phyloP scores from a whole-genome alignment of 2,888 invertebrate species.

The Melikaiella ostensackeni region DNA sequence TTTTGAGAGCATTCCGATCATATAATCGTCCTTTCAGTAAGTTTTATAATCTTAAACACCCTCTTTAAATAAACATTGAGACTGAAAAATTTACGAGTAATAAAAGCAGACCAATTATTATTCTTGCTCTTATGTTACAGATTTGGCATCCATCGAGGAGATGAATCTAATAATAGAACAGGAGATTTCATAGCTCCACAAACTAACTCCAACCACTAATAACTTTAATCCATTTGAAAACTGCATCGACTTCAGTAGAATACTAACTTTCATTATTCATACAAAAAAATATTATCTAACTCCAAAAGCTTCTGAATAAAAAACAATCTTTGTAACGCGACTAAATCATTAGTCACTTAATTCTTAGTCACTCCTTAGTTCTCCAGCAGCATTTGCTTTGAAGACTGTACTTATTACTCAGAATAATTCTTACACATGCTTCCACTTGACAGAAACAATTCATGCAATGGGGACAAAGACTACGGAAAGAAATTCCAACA shows the following conservation, averaged over 20 bases:
- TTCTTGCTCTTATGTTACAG: slow-evolving; percentile 8
- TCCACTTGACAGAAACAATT: not conserved
- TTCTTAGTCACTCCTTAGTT: slow-evolving; percentile 24
- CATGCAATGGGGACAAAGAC: not conserved
- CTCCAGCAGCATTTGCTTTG: slow-evolving; percentile 11
- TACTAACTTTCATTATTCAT: not conserved
- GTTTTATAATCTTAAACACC: not conserved
- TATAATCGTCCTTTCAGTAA: not conserved
- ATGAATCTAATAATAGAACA: slow-evolving; percentile 37
- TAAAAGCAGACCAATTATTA: slow-evolving; percentile 9
- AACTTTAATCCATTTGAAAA: not conserved
- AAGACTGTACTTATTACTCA: slow-evolving; percentile 13
- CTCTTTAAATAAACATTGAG: not conserved
- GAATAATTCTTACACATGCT: not conserved
- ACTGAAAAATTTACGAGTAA: not conserved
- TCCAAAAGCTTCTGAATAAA: not conserved
- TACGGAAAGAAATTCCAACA: not conserved
- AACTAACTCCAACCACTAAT: slow-evolving; percentile 1
- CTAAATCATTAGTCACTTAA: slow-evolving; percentile 15
- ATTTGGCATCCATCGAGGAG: slow-evolving; percentile 25
- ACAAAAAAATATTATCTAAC: not conserved
- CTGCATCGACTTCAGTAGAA: not conserved
- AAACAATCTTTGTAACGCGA: not conserved
- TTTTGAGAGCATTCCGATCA: not conserved
- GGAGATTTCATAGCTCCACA: slow-evolving; percentile 23